Evolutionary conservation across 2,797 vertebrate genomes (phyloP), one percentile per base, ranked within the genome.

Genomic region (Scolopax bukidnonensis): DNA sequence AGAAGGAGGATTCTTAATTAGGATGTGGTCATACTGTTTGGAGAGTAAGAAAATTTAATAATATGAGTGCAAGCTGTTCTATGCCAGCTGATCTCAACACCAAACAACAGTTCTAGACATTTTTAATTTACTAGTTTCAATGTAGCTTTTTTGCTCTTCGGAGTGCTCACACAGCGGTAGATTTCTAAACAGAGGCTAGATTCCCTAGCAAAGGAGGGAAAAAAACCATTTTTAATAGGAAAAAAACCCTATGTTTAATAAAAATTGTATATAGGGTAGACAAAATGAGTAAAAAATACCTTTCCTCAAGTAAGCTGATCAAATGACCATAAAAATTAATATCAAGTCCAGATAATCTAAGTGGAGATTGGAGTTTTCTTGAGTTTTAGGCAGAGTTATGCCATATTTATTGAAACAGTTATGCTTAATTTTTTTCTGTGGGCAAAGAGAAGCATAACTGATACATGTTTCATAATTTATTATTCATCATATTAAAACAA

Each of bases 61-160:
- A 65, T 63, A 77, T 12, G 75, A 91, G 73, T 74, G 48, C 73
- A 93, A 96, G 76, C 86, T 91, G 56, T 83, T 96, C 68, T 53
- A 57, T 80, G 73, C 61, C 94, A 95, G 83, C 88, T 96, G 92
- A 48, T 38, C 36, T 81, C 45, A 74, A 83, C 41, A 61, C 56
- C 71, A 93, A 87, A 87, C 23, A 84, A 51, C 36, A 78, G 16
- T 21, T 69, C 9, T 71, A 86, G 57, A 78, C 69, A 81, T 80
- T 47, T 88, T 93, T 90, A 90, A 78, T 96, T 96, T 93, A 94
- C 54, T 81, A 92, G 23, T 21, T 36, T 88, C 74, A 71, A 92
- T 86, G 80, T 74, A 86, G 8, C 41, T 86, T 88, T 78, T 84
- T 24, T 84, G 20, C 32, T 78, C 10, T 75, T 92, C 45, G 32